phyloP scores from a whole-genome alignment of 2,113 vertebrate genomes.

The Chamaetylas fuelleborni region DNA sequence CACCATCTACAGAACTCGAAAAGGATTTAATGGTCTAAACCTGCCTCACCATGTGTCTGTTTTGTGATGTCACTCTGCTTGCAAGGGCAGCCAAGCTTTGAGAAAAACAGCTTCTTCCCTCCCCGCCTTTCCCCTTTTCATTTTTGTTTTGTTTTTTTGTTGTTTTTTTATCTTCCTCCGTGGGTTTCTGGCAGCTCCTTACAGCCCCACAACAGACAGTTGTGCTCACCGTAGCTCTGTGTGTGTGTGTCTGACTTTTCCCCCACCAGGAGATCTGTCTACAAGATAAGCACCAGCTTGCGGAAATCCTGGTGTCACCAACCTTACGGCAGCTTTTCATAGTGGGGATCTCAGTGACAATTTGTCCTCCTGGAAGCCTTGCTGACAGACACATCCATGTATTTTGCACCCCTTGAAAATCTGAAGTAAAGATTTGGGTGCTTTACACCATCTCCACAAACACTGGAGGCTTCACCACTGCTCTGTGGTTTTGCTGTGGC shows the following conservation, averaged over 20 bases:
- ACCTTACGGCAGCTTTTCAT: not conserved
- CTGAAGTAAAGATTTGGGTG: not conserved
- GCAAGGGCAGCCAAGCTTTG: not conserved
- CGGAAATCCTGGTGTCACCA: not conserved
- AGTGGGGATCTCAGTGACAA: not conserved
- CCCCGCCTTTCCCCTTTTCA: not conserved
- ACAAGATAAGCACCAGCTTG: constrained; percentile 22
- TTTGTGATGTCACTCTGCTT: not conserved
- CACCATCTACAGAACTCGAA: not conserved
- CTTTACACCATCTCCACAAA: not conserved
- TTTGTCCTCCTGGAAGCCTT: not conserved
- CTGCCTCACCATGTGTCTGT: not conserved
- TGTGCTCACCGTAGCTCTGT: constrained; percentile 1
- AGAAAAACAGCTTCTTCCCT: constrained; percentile 34
- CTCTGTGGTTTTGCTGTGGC: not conserved
- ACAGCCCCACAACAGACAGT: constrained; percentile 38
- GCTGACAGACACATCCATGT: not conserved
- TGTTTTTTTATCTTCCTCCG: not conserved
- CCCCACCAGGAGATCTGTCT: not conserved
- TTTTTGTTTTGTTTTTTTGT: not conserved
- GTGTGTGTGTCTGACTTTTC: not conserved
- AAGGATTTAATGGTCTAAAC: not conserved
- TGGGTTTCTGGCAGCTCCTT: constrained; percentile 36
- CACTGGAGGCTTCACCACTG: not conserved
- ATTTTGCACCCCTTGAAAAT: not conserved